phyloP scores from a whole-genome alignment of 2,113 vertebrate genomes.

The Rattus rattus region DNA sequence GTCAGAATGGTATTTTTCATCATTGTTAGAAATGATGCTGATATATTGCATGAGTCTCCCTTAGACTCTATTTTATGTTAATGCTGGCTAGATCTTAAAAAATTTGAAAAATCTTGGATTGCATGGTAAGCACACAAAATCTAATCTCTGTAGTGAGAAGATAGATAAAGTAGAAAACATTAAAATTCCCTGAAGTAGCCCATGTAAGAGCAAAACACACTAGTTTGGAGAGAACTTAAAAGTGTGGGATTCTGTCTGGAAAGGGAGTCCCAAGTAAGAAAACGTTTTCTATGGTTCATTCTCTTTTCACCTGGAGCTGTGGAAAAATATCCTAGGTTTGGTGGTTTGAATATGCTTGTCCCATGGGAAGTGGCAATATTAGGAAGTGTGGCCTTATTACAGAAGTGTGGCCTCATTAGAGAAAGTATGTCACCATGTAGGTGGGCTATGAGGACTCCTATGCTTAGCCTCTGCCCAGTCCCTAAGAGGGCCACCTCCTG shows the following conservation, averaged over 20 bases:
- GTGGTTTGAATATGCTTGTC: too few relatives aligned
- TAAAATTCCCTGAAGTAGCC: not conserved
- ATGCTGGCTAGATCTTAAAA: not conserved
- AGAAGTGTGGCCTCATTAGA: too few relatives aligned
- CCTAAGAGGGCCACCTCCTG: too few relatives aligned
- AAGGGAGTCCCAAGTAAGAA: not conserved
- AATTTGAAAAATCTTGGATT: not conserved
- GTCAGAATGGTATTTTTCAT: not conserved
- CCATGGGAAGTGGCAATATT: too few relatives aligned
- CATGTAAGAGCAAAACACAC: not conserved
- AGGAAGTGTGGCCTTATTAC: too few relatives aligned
- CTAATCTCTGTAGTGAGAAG: not conserved
- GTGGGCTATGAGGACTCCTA: too few relatives aligned
- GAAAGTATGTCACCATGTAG: too few relatives aligned
- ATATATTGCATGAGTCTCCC: not conserved
- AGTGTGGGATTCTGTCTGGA: not conserved
- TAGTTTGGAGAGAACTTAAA: not conserved
- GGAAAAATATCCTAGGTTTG: not conserved
- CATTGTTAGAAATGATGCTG: not conserved
- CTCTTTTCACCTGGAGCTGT: not conserved
- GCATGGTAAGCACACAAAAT: not conserved
- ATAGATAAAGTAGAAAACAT: not conserved
- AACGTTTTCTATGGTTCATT: not conserved
- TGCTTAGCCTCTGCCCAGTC: too few relatives aligned
- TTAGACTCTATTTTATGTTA: not conserved